Evolutionary conservation across 1,140 invertebrate genomes (phyloP), one percentile per base, ranked within the genome.

Genomic region (Drosophila virilis): DNA sequence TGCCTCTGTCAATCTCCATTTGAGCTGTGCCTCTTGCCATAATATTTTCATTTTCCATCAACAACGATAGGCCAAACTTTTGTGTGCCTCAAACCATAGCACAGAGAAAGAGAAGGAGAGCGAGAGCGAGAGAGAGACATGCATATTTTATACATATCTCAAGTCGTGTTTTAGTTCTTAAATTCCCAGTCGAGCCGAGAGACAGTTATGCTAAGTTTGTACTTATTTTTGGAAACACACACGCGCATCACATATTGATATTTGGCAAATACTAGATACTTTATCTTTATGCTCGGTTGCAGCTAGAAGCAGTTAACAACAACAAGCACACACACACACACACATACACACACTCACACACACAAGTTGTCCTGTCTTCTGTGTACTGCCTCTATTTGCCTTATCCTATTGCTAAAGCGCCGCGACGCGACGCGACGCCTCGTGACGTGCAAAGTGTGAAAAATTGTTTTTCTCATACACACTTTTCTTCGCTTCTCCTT

Each of bases 401-500:
- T 76, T 79, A 73, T 71, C 60, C 75, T 40, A 67, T 73, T 48
- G 40, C 33, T 43, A 33, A 45, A 32, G 42, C 57, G 57, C 12
- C 57, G 15, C 57, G 15, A 17, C 22, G 42, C 57, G 57, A 8
- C 57, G 12, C 57, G 15, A 28, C 35, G 54, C 58, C 58, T 37
- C 35, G 68, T 68, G 68, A 79, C 77, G 77, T 77, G 77, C 70
- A 79, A 79, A 79, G 77, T 79, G 77, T 79, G 74, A 79, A 78
- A 78, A 77, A 73, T 79, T 76, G 74, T 69, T 78, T 76, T 77
- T 77, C 54, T 70, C 45, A 51, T 52, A 52, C 40, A 50, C 33
- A 40, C 17, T 43, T 64, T 54, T 35, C 43, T 58, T 51, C 17
- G 12, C 32, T 22, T 55, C 2, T 22, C 13, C 15, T 35, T 55